Percentiles rank a stretch among this genome's conserved stretches.
Conservation (phyloP, 2,888 invertebrate species). For the Limnephilus auricula region DNA sequence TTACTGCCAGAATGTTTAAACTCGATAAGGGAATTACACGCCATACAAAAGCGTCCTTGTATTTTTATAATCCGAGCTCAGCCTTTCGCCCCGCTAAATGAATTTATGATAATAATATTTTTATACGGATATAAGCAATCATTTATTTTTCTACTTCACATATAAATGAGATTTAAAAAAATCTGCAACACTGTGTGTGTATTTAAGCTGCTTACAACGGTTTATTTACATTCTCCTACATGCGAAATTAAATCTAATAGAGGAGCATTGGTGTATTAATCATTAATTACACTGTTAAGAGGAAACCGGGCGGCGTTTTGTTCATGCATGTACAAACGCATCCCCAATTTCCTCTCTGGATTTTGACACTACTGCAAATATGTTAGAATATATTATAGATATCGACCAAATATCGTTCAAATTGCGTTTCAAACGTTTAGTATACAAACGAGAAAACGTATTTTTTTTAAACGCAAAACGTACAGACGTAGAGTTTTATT, state of each 20-base stretch:
- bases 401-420: too few species aligned
- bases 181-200: background rate
- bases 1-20: constrained; percentile 49
- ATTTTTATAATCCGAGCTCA: constrained; percentile 28
- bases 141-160: background rate
- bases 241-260: background rate
- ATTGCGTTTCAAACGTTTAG: too few species aligned
- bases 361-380: too few species aligned
- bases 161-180: background rate
- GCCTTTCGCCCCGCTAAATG: constrained; percentile 8
- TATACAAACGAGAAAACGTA: too few species aligned
- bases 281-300: background rate
- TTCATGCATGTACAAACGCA: too few species aligned
- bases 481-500: too few species aligned
- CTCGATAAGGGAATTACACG: constrained; percentile 45
- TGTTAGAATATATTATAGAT: too few species aligned
- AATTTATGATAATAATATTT: constrained; percentile 18
- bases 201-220: background rate
- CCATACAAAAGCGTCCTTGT: constrained; percentile 30
- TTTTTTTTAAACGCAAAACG: too few species aligned
- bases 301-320: too few species aligned
- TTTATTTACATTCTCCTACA: background rate
- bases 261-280: background rate
- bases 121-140: background rate
- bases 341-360: too few species aligned